phyloP scores from a whole-genome alignment of 2,888 invertebrate genomes.

The Idaea biselata region DNA sequence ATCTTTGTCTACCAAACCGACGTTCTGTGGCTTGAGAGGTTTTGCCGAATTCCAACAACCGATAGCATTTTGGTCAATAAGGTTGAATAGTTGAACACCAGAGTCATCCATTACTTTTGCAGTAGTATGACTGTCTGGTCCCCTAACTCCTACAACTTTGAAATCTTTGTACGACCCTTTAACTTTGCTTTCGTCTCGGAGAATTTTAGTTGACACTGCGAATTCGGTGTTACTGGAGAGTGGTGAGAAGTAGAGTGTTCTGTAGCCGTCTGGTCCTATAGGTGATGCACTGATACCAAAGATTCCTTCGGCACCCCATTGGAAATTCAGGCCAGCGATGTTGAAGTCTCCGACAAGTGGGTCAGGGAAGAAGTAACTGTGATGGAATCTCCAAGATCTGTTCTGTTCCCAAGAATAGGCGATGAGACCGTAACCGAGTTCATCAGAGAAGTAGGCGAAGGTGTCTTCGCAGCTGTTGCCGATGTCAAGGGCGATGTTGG shows the following conservation, averaged over 20 bases:
- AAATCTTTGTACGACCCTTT: constrained; percentile 87
- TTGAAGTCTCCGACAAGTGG: constrained; percentile 89
- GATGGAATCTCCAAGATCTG: constrained; percentile 89
- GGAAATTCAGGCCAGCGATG: constrained; percentile 90
- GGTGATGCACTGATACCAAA: constrained; percentile 89
- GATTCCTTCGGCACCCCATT: constrained; percentile 91
- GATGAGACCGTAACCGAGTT: constrained; percentile 90
- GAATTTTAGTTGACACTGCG: constrained; percentile 86
- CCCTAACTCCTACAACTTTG: constrained; percentile 83
- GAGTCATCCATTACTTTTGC: constrained; percentile 87
- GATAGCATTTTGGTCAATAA: constrained; percentile 90
- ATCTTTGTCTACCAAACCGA: constrained; percentile 87
- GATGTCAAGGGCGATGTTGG: constrained; percentile 91
- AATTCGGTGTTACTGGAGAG: constrained; percentile 89
- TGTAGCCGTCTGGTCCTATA: constrained; percentile 83
- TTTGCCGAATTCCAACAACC: constrained; percentile 90
- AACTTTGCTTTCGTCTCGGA: constrained; percentile 85
- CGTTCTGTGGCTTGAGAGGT: constrained; percentile 83
- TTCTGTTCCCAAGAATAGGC: constrained; percentile 89
- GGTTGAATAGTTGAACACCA: constrained; percentile 88
- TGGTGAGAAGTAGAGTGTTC: constrained; percentile 89
- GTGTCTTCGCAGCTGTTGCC: constrained; percentile 88
- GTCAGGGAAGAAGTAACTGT: constrained; percentile 90
- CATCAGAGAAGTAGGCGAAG: constrained; percentile 90
- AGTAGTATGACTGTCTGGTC: constrained; percentile 85